Evolutionary conservation across 2,888 invertebrate species (phyloP), one percentile per base, ranked within the genome.

Genomic region (Meteorus cinctellus): DNA sequence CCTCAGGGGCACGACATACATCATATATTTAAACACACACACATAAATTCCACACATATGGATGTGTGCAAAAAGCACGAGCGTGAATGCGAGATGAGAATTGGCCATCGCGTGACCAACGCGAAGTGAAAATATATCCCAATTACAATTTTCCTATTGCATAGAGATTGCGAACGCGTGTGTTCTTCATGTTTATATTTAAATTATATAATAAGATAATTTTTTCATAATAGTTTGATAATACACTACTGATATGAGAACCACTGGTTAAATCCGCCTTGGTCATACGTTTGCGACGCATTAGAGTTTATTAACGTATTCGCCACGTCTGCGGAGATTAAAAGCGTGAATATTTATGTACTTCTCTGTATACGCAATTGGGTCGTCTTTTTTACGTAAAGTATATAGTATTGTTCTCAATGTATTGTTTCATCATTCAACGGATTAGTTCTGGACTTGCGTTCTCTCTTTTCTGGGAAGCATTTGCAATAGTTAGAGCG

Each of bases 291-390:
- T 51, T 48, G 60, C 62, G 19, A 51, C 51, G 34, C 63, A 60
- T 60, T 66, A 73, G 62, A 71, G 65, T 79, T 80, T 78, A 80
- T 80, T 74, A 77, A 80, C 75, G 79, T 78, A 72, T 72, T 72
- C 70, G 65, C 76, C 71, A 70, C 68, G 75, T 81, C 77, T 79
- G 63, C 68, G 48, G 62, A 73, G 66, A 82, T 83, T 80, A 79
- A 83, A 82, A 80, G 69, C 70, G 70, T 55, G 72, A 62, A 78
- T 75, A 71, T 8, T 77, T 75, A 71, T 8, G 16, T 34, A 72
- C 36, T 19, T 14, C 41, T 19, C 10, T 55, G 19, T 55, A 6
- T 55, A 77, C 70, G 60, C 71, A 81, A 82, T 81, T 81, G 72
- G 80, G 80, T 81, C 80, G 76, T 55, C 36, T 2, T 55, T 55